A percentile compares a stretch with the other conserved stretches of the same genome.
Conservation (phyloP, 2,113 vertebrate species). For the Brachyistius frenatus region DNA sequence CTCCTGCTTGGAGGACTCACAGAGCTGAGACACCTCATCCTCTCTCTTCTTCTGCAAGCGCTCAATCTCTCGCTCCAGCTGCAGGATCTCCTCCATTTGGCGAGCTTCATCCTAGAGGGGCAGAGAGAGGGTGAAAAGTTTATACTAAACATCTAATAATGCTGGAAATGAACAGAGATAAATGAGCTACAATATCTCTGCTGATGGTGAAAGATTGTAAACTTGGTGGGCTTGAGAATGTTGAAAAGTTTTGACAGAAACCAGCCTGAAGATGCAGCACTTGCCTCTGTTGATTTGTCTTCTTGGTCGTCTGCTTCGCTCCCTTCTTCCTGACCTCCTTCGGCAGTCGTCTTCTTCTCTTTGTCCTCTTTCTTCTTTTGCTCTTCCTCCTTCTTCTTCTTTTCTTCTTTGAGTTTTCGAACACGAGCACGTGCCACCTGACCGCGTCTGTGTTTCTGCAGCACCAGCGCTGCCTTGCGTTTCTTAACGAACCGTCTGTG, state of each 20-base stretch:
- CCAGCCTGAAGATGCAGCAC: background rate
- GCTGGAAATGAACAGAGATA: background rate
- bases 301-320: slow-evolving; percentile 33
- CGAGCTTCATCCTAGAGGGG: slow-evolving; percentile 81
- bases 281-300: slow-evolving; percentile 41
- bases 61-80: slow-evolving; percentile 92
- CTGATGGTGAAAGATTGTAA: background rate
- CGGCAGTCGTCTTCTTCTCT: slow-evolving; percentile 74
- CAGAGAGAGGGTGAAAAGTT: background rate
- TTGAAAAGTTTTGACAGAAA: background rate
- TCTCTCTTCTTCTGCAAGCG: slow-evolving; percentile 90
- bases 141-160: background rate
- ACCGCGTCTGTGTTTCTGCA: slow-evolving; percentile 91
- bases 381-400: slow-evolving; percentile 77
- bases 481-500: slow-evolving; percentile 79
- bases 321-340: slow-evolving; percentile 64
- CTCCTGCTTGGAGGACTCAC: slow-evolving; percentile 88
- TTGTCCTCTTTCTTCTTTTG: slow-evolving; percentile 80
- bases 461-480: slow-evolving; percentile 81
- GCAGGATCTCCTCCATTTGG: slow-evolving; percentile 94
- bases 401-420: slow-evolving; percentile 84
- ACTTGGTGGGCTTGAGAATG: background rate
- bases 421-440: slow-evolving; percentile 85
- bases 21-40: slow-evolving; percentile 89
- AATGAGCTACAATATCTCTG: too few relatives aligned